Evolutionary conservation across 2,888 invertebrate genomes (phyloP).

Genomic region (Cheilosia scutellata): DNA sequence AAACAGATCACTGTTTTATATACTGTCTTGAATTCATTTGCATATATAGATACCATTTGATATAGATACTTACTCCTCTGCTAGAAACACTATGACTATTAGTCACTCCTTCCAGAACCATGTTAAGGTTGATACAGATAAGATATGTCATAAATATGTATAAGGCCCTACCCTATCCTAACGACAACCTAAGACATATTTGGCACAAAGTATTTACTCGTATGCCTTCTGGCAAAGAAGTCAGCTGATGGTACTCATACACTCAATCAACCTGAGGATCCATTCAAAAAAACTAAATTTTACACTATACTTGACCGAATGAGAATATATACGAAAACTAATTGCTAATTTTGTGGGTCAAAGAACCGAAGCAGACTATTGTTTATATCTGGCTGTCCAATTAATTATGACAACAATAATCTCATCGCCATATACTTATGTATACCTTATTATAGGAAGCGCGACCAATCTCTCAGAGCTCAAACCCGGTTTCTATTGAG

Average conservation of each 20-base stretch:
- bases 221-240: not conserved
- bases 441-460: not conserved
- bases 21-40: too few species aligned
- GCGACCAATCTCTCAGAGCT: not conserved
- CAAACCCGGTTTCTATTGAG: not conserved
- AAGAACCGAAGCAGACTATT: slow-evolving; percentile 23
- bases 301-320: slow-evolving; percentile 19
- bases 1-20: too few species aligned
- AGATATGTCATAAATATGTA: too few species aligned
- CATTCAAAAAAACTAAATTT: not conserved
- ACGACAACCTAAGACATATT: not conserved
- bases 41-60: too few species aligned
- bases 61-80: too few species aligned
- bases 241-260: not conserved
- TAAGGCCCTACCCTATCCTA: too few species aligned
- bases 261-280: not conserved
- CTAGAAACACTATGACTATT: too few species aligned
- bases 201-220: not conserved
- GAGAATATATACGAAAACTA: slow-evolving; percentile 1
- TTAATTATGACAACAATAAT: too few species aligned
- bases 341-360: slow-evolving; percentile 26
- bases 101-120: too few species aligned
- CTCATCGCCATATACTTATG: too few species aligned
- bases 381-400: too few species aligned
- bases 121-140: too few species aligned